Percentiles rank a stretch among this genome's conserved stretches.
Evolutionary conservation across 2,888 invertebrate genomes (phyloP).

Genomic region (Ophonus ardosiacus): DNA sequence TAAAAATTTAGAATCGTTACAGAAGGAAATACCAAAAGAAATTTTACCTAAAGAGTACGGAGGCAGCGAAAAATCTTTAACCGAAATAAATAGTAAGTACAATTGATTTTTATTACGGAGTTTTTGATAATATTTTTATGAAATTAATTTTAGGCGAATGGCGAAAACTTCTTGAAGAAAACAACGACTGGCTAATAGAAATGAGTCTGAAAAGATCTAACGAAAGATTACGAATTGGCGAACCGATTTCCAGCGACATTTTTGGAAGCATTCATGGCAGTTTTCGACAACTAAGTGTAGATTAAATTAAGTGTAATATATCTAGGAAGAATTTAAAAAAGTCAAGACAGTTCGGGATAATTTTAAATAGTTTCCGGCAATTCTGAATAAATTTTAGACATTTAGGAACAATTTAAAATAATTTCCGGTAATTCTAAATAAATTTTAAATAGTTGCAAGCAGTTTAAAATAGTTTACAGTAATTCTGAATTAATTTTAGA

Average conservation of each 20-base stretch:
- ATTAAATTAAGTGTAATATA: not conserved
- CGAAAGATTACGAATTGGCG: slow-evolving; percentile 45
- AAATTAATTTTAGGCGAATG: slow-evolving; percentile 31
- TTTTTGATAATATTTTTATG: not conserved
- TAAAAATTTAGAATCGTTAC: slow-evolving; percentile 45
- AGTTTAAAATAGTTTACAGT: no score
- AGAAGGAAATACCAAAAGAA: slow-evolving; percentile 40
- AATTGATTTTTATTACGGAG: not conserved
- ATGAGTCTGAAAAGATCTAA: slow-evolving; percentile 34
- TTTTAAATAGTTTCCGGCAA: no score
- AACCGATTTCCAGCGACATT: slow-evolving; percentile 22
- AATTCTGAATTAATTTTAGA: no score
- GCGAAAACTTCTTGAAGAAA: slow-evolving; percentile 39
- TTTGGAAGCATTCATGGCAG: slow-evolving; percentile 56
- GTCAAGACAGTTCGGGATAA: no score
- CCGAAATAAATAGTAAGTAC: slow-evolving; percentile 38
- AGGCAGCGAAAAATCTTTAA: slow-evolving; percentile 4
- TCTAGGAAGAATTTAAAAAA: no score
- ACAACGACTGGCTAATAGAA: slow-evolving; percentile 40
- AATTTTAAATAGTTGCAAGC: no score
- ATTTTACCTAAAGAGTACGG: slow-evolving; percentile 61
- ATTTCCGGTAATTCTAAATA: no score
- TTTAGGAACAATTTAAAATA: no score
- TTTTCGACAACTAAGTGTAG: slow-evolving; percentile 41
- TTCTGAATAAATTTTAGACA: no score